Evolutionary conservation across 2,113 vertebrate genomes (phyloP).

Genomic region (Trachemys scripta): DNA sequence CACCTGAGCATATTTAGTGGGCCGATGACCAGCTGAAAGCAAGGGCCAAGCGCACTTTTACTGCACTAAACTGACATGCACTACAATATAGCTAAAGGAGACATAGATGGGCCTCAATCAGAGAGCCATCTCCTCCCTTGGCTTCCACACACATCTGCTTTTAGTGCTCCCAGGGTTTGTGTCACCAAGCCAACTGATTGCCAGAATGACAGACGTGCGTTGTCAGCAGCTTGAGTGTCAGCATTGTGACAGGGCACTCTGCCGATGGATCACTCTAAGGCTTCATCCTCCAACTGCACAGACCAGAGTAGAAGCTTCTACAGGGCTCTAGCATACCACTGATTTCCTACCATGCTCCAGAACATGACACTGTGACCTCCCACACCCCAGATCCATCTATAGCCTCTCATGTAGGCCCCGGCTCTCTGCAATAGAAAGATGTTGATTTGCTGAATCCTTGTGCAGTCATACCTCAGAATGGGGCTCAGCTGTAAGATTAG

Average conservation of each 20-base stretch:
- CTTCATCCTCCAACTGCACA: slow-evolving; percentile 84
- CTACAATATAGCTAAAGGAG: not conserved
- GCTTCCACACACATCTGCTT: not conserved
- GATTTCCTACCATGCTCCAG: not conserved
- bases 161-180: not conserved
- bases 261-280: slow-evolving; percentile 84
- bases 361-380: not conserved
- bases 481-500: not conserved
- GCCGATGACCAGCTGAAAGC: not conserved
- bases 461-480: not conserved
- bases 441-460: not conserved
- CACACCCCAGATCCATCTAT: not conserved
- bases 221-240: slow-evolving; percentile 80
- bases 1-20: not conserved
- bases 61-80: not conserved
- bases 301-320: slow-evolving; percentile 43
- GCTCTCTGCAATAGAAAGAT: not conserved
- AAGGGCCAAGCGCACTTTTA: not conserved
- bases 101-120: not conserved
- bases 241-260: slow-evolving; percentile 75
- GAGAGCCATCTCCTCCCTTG: not conserved
- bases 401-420: not conserved
- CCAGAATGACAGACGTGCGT: slow-evolving; percentile 52
- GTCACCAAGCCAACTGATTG: not conserved
- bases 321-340: not conserved